Evolutionary conservation across 2,888 invertebrate genomes (phyloP).

Genomic region (Lathronympha strigana): DNA sequence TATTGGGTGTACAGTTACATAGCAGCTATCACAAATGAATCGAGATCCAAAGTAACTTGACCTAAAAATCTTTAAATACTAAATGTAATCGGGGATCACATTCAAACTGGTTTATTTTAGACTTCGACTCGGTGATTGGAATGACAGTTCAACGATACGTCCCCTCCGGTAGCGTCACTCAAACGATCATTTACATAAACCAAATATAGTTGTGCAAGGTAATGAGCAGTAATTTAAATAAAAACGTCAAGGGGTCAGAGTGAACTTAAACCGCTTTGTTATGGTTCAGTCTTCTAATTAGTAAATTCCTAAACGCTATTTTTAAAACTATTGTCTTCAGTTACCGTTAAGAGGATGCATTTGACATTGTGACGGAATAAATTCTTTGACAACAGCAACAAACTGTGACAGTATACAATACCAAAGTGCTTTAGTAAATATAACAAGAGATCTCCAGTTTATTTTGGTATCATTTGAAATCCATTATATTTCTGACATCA

Average conservation of each 20-base stretch:
- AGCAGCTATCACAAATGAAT: background rate
- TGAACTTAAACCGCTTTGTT: slow-evolving; percentile 6
- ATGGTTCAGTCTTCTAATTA: background rate
- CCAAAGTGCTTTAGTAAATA: background rate
- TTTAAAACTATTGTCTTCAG: slow-evolving; percentile 8
- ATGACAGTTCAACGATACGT: background rate
- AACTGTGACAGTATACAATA: too few species aligned
- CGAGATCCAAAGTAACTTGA: background rate
- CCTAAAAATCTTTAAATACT: background rate
- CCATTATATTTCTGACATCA: slow-evolving; percentile 5
- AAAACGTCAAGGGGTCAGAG: slow-evolving; percentile 36
- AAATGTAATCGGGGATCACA: background rate
- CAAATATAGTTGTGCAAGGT: slow-evolving; percentile 29
- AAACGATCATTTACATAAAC: slow-evolving; percentile 30
- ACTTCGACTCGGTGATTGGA: background rate
- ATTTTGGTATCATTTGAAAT: background rate
- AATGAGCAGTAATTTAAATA: slow-evolving; percentile 30
- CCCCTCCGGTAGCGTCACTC: slow-evolving; percentile 29
- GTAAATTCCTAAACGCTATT: slow-evolving; percentile 10
- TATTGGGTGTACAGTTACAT: background rate
- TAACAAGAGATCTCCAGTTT: background rate
- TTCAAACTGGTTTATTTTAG: background rate
- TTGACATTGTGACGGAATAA: background rate
- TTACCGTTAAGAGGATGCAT: background rate
- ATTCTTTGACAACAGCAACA: background rate